Conservation (phyloP, 2,888 invertebrate genomes). For the Drosophila meridiana region DNA sequence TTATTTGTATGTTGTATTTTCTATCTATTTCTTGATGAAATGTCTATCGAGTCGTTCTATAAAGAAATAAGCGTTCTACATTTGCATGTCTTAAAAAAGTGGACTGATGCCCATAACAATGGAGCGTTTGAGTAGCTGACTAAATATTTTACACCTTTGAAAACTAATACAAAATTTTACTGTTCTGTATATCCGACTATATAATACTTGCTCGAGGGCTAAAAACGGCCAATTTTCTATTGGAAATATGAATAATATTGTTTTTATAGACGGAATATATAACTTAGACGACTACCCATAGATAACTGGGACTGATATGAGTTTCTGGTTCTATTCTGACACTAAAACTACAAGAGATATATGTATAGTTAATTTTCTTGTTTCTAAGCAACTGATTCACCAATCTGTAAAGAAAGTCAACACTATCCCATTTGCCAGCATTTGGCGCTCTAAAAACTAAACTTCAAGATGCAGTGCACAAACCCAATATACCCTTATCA, state of each 20-base stretch:
- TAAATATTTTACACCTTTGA: slow-evolving; percentile 8
- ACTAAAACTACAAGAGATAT: too few relatives aligned
- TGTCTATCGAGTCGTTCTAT: neutral
- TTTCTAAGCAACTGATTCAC: too few relatives aligned
- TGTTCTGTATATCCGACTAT: neutral
- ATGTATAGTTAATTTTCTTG: too few relatives aligned
- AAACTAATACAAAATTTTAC: too few relatives aligned
- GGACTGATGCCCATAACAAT: slow-evolving; percentile 9
- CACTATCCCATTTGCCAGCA: too few relatives aligned
- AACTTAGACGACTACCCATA: neutral
- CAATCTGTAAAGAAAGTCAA: too few relatives aligned
- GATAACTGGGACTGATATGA: neutral
- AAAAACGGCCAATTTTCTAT: too few relatives aligned
- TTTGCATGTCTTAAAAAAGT: neutral
- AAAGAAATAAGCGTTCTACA: neutral
- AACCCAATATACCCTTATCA: neutral
- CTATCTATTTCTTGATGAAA: neutral
- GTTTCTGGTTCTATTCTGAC: too few relatives aligned
- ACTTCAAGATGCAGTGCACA: neutral
- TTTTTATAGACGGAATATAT: neutral
- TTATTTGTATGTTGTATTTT: neutral
- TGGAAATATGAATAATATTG: too few relatives aligned
- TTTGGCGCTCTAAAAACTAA: neutral
- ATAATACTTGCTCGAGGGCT: neutral
- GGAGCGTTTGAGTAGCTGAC: slow-evolving; percentile 8